Conservation (phyloP, 2,113 vertebrate genomes). For the Stictonetta naevosa region DNA sequence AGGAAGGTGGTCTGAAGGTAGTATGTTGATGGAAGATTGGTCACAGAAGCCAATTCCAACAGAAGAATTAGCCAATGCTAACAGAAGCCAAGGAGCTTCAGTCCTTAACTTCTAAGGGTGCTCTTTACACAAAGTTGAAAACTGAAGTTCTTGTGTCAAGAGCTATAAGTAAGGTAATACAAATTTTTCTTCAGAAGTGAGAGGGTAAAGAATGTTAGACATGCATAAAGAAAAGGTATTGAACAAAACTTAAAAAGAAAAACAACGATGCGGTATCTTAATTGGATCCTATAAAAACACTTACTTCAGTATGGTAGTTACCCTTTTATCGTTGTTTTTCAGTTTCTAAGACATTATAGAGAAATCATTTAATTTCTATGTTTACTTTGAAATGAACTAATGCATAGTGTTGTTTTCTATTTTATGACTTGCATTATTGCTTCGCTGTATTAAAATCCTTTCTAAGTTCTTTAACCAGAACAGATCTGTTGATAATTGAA, state of each 20-base stretch:
- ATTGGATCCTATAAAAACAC: slow-evolving; percentile 29
- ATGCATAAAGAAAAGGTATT: background rate
- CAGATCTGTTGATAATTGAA: slow-evolving; percentile 17
- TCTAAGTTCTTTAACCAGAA: background rate
- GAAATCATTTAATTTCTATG: slow-evolving; percentile 18
- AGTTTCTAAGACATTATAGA: background rate
- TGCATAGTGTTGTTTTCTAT: background rate
- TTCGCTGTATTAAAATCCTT: background rate
- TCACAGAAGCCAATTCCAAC: background rate
- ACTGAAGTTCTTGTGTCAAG: background rate
- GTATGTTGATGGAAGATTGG: background rate
- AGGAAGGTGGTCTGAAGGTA: background rate
- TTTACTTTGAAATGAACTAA: slow-evolving; percentile 30
- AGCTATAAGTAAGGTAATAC: background rate
- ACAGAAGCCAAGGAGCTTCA: background rate
- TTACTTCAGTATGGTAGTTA: background rate
- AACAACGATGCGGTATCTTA: background rate
- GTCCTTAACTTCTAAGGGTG: background rate
- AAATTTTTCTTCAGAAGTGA: background rate
- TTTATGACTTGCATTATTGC: background rate
- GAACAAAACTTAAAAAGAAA: slow-evolving; percentile 4
- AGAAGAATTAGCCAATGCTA: too few species aligned
- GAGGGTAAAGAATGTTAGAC: background rate
- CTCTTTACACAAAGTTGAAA: background rate
- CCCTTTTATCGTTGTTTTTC: slow-evolving; percentile 11